Conservation (phyloP, 2,113 vertebrate genomes). For the Proteles cristata region DNA sequence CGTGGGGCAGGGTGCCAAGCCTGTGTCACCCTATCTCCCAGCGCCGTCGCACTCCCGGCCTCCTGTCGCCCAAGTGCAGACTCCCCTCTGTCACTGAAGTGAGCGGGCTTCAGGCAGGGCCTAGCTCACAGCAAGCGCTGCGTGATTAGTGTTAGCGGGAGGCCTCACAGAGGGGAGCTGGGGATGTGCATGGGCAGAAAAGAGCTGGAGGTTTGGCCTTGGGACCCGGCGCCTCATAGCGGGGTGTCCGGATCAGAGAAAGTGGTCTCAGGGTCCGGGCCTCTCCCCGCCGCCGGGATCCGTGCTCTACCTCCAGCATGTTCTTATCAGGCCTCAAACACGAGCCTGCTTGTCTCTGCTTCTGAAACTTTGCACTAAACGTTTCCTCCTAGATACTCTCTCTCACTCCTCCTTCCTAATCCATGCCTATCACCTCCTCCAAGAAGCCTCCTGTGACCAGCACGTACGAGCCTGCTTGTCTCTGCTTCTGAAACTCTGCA, state of each 20-base stretch:
- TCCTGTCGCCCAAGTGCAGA: background rate
- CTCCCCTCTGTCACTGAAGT: background rate
- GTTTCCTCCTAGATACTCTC: background rate
- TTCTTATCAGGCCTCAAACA: conserved; percentile 51
- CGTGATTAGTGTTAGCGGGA: background rate
- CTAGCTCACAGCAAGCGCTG: background rate
- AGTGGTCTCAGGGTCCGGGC: background rate
- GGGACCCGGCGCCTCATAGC: background rate
- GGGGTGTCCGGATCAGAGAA: background rate
- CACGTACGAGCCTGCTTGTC: too few relatives aligned
- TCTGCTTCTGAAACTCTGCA: conserved; percentile 39
- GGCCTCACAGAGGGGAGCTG: background rate
- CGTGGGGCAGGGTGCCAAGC: background rate
- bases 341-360: background rate
- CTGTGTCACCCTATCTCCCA: background rate
- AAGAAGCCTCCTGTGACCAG: background rate
- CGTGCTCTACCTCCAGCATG: background rate
- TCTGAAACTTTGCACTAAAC: conserved; percentile 39
- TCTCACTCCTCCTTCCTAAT: background rate
- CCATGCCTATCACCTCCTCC: background rate
- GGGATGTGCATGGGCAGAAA: background rate
- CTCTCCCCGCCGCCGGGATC: background rate
- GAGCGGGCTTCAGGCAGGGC: fast-evolving
- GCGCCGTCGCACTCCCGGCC: background rate
- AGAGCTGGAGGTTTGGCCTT: background rate